Conservation (phyloP, 1,140 invertebrate species). For the Sesamia nonagrioides region DNA sequence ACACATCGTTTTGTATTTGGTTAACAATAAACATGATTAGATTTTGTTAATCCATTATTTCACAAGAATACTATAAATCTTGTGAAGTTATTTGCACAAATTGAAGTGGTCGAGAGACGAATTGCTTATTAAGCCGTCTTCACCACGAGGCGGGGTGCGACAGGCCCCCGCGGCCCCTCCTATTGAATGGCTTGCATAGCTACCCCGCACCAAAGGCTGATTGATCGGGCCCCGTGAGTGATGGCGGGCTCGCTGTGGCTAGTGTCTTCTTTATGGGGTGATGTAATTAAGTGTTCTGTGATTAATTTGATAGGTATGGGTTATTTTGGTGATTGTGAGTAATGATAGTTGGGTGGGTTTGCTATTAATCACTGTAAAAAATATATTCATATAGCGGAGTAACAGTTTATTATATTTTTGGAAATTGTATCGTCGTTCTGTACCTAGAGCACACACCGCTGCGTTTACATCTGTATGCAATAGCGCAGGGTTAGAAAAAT, state of each 20-base stretch:
- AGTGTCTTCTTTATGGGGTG: neutral
- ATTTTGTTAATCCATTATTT: neutral
- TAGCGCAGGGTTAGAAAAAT: too few relatives aligned
- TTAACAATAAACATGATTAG: neutral
- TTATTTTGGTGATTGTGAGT: neutral
- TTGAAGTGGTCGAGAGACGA: slow-evolving; percentile 30
- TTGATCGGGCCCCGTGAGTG: slow-evolving; percentile 25
- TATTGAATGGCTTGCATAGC: neutral
- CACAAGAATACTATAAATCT: neutral
- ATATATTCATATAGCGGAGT: too few relatives aligned
- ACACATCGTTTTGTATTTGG: neutral
- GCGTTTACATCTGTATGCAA: too few relatives aligned
- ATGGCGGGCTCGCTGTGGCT: neutral
- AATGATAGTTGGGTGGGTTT: neutral
- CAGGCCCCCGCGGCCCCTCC: neutral
- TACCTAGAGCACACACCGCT: too few relatives aligned
- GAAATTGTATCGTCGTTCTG: too few relatives aligned
- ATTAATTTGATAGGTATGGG: slow-evolving; percentile 8
- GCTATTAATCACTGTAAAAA: too few relatives aligned
- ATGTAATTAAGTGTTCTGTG: slow-evolving; percentile 18
- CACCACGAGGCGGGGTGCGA: slow-evolving; percentile 1
- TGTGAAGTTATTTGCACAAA: slow-evolving; percentile 25
- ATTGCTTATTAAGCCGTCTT: slow-evolving; percentile 29
- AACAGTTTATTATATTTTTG: too few relatives aligned
- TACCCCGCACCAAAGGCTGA: slow-evolving; percentile 27